Conservation (phyloP, 2,888 invertebrate genomes). For the Gryllus longicercus region DNA sequence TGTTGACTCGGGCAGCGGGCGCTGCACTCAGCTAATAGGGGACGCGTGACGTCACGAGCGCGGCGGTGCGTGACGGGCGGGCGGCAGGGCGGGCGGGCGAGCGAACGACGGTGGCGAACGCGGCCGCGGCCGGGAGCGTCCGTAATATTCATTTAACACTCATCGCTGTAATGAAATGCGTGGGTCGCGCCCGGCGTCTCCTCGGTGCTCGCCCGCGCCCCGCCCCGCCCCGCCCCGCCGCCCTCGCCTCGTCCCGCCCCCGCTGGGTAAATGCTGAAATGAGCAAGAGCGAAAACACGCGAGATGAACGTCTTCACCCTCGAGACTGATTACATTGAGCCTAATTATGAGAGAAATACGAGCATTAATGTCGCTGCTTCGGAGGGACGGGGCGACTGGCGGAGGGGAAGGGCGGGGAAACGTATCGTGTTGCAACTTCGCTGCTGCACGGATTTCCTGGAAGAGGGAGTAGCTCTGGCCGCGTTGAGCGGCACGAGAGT, state of each 20-base stretch:
- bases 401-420: neutral
- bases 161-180: conserved; percentile 39
- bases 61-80: neutral
- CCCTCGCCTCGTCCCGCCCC: neutral
- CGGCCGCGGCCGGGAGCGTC: conserved; percentile 47
- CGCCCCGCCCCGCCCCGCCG: neutral
- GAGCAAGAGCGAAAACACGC: neutral
- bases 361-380: neutral
- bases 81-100: conserved; percentile 6
- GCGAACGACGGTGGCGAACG: conserved; percentile 31
- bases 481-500: too few species aligned
- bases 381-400: neutral
- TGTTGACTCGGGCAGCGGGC: conserved; percentile 11
- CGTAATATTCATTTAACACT: conserved; percentile 38
- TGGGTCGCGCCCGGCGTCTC: conserved; percentile 27
- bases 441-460: too few species aligned
- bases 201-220: neutral
- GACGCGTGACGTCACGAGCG: too few species aligned
- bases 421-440: too few species aligned
- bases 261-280: neutral
- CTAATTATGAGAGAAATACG: conserved; percentile 17
- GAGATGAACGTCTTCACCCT: conserved; percentile 17
- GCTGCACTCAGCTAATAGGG: conserved; percentile 25
- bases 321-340: conserved; percentile 8
- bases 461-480: too few species aligned